Evolutionary conservation across 2,113 vertebrate genomes (phyloP), one percentile per base, ranked within the genome.

Genomic region (Phaethornis superciliosus): DNA sequence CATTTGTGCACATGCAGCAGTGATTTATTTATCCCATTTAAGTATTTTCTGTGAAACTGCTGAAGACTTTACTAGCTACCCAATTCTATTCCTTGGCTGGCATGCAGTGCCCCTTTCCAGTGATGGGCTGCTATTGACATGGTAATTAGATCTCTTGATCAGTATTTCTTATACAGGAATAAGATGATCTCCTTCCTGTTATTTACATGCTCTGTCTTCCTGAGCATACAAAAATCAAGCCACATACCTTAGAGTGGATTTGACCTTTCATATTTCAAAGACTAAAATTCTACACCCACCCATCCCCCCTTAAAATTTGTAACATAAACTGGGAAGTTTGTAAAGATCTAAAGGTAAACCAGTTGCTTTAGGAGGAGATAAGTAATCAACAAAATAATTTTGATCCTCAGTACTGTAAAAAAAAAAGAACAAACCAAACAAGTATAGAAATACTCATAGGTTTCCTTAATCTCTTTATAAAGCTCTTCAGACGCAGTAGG

Each of bases 381-480:
- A 70, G 42, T 85, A 58, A 85, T 62, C 55, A 85, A 42, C 24
- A 23, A 37, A 35, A 40, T 90, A 20, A n/a, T 83, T 81, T 88
- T 85, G 42, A 77, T 90, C 64, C 56, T 80, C 64, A 49, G 37
- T 44, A 32, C 55, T 70, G 40, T 55, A 60, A 86, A 85, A 86
- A 28, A 12, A 37, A 77, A 40, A 40, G 13, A 40, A 40, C 37
- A 88, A 82, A 58, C 62, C 32, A 81, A 49, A 49, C 11, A 56
- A 88, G 40, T 15, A n/a, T 55, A 35, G 72, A 94, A 94, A 93
- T 88, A 88, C 56, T 52, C 51, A 51, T 40, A 83, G 37, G 4
- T 90, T 94, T 89, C 52, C 76, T 92, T 92, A 85, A 94, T 91
- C 79, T 90, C 22, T 91, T 96, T 88, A 81, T 75, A 86, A 94